These are phyloP conservation scores for Margarornis squamiger DNA, from an alignment of 2,797 vertebrate genomes.

Conservation along the genomic window DNA sequence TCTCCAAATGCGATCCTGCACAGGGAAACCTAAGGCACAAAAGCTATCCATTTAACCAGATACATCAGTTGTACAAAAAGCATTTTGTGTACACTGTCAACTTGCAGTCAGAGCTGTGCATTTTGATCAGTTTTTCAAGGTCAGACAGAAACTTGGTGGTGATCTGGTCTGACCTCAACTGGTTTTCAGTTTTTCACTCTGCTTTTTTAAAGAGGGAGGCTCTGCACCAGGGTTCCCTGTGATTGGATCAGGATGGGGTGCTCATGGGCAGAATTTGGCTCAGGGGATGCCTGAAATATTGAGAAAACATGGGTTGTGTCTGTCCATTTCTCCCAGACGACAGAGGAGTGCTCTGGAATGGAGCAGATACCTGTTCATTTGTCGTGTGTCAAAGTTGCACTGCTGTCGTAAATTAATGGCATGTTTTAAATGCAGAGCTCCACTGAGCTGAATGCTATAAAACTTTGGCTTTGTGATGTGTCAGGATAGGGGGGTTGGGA, in stretches of 20 bases:
- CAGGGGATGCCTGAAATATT: not conserved
- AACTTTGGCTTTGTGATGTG: not conserved
- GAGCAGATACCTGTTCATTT: not conserved
- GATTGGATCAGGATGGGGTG: rapidly evolving
- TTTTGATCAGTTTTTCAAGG: conserved; percentile 63
- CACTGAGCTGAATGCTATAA: not conserved
- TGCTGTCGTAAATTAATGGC: not conserved
- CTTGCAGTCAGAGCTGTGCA: conserved; percentile 27
- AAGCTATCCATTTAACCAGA: conserved; percentile 1
- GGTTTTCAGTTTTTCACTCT: not conserved
- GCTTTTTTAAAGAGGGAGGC: not conserved
- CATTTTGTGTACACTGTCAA: conserved; percentile 52
- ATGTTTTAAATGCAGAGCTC: not conserved
- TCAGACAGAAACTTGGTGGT: not conserved
- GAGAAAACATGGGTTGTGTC: not conserved
- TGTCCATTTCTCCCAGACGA: not conserved
- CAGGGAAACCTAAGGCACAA: not conserved
- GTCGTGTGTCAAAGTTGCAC: not conserved
- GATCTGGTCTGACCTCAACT: not conserved
- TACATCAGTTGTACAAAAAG: not conserved
- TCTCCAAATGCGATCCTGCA: not conserved
- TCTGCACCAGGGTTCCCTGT: not conserved
- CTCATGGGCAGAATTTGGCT: not conserved
- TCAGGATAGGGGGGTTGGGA: not conserved
- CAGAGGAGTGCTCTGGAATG: not conserved